A percentile compares a stretch with the other conserved stretches of the same genome.
These are phyloP conservation scores for Brotula barbata DNA, from an alignment of 2,797 vertebrate genomes.

Conservation along the genomic window DNA sequence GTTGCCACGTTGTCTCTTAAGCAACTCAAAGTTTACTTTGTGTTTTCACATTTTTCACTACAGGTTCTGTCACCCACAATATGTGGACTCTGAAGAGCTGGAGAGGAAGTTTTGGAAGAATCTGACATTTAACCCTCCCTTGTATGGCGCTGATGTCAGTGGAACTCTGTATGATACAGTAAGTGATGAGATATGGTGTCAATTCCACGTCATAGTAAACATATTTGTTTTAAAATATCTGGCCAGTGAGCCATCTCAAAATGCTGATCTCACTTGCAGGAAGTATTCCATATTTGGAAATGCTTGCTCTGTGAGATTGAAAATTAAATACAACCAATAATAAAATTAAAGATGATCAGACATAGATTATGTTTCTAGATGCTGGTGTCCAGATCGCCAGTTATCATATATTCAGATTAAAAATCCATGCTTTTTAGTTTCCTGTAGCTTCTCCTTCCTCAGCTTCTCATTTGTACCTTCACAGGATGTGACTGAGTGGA, in stretches of 20 bases:
- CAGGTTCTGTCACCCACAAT: constrained; percentile 91
- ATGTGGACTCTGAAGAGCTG: constrained; percentile 91
- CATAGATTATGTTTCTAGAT: too few species aligned
- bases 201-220: background rate
- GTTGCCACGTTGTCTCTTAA: too few species aligned
- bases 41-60: constrained; percentile 10
- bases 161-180: constrained; percentile 93
- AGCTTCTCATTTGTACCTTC: constrained; percentile 1
- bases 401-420: too few species aligned
- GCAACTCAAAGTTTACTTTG: background rate
- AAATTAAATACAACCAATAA: too few species aligned
- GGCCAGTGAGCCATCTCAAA: too few species aligned
- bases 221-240: too few species aligned
- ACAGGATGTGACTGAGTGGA: constrained; percentile 92
- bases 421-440: too few species aligned
- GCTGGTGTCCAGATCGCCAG: too few species aligned
- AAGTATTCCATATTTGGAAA: too few species aligned
- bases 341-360: too few species aligned
- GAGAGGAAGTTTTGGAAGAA: constrained; percentile 99
- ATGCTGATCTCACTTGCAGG: too few species aligned
- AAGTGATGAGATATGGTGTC: constrained; percentile 47
- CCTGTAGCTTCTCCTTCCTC: background rate
- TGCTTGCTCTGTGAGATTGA: too few species aligned
- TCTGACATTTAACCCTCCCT: constrained; percentile 93
- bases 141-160: constrained; percentile 94